A percentile compares a stretch with the other conserved stretches of the same genome.
Conservation (phyloP, 2,113 vertebrate genomes). For the Pelmatolapia mariae region DNA sequence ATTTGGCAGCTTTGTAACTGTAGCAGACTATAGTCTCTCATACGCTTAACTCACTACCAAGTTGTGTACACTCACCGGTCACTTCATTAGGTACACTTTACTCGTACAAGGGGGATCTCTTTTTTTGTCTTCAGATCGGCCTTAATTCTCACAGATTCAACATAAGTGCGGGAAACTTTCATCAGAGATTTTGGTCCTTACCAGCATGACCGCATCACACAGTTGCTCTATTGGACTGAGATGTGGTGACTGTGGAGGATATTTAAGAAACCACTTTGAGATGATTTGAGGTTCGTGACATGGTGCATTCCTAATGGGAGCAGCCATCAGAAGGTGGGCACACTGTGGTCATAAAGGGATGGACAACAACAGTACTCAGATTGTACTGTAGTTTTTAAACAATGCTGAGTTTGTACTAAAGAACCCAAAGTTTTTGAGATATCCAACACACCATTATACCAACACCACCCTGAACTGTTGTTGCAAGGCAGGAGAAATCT, state of each 20-base stretch:
- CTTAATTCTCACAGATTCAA: neutral
- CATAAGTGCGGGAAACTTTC: neutral
- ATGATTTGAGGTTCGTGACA: neutral
- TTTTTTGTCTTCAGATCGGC: neutral
- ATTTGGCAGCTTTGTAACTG: neutral
- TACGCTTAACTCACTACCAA: neutral
- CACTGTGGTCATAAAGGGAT: neutral
- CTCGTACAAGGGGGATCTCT: neutral
- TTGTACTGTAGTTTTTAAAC: neutral
- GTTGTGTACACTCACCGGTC: neutral
- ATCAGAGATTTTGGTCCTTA: neutral
- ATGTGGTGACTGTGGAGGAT: neutral
- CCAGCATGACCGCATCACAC: neutral
- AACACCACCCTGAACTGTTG: rapidly evolving
- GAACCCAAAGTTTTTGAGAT: neutral
- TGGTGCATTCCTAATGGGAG: neutral
- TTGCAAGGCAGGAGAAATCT: neutral
- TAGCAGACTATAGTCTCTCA: neutral
- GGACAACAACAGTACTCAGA: neutral
- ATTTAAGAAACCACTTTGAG: neutral
- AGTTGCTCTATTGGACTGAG: neutral
- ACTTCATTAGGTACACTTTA: neutral
- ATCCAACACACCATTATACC: neutral
- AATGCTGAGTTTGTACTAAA: neutral
- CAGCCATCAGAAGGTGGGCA: neutral